Conservation (phyloP, 2,113 vertebrate genomes). For the Malaclemys terrapin region DNA sequence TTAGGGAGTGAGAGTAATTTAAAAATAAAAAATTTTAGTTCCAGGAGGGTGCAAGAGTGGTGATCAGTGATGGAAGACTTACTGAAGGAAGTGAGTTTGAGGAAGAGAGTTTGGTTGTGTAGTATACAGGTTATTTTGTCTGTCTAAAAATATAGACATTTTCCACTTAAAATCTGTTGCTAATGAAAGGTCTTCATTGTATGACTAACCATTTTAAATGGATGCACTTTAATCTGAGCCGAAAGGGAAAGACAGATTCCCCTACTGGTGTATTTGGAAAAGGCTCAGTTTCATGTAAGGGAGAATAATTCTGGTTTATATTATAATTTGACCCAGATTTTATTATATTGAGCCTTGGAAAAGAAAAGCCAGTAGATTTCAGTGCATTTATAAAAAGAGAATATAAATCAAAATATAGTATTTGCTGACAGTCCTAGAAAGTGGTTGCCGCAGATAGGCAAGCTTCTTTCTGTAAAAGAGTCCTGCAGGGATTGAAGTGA, state of each 20-base stretch:
- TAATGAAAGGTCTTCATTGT: not conserved
- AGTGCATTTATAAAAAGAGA: slow-evolving; percentile 1
- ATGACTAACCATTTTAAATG: not conserved
- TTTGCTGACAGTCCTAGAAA: slow-evolving; percentile 15
- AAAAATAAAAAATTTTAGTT: not conserved
- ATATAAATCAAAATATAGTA: slow-evolving; percentile 26
- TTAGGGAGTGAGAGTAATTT: not conserved
- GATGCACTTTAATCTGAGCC: not conserved
- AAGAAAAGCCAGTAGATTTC: not conserved
- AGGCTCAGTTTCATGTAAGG: not conserved
- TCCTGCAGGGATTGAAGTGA: slow-evolving; percentile 43
- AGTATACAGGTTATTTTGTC: not conserved
- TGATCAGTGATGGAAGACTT: not conserved
- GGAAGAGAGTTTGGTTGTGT: not conserved
- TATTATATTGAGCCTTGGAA: not conserved
- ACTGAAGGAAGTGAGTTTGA: not conserved
- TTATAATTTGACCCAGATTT: not conserved
- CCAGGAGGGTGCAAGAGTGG: not conserved
- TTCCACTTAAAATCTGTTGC: not conserved
- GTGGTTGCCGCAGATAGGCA: not conserved
- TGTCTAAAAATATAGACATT: not conserved
- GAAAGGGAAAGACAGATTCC: not conserved
- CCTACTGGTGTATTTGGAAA: not conserved
- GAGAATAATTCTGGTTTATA: not conserved
- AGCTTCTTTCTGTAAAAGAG: not conserved